Conservation (phyloP, 2,797 vertebrate species). For the Acanthiza pusilla region DNA sequence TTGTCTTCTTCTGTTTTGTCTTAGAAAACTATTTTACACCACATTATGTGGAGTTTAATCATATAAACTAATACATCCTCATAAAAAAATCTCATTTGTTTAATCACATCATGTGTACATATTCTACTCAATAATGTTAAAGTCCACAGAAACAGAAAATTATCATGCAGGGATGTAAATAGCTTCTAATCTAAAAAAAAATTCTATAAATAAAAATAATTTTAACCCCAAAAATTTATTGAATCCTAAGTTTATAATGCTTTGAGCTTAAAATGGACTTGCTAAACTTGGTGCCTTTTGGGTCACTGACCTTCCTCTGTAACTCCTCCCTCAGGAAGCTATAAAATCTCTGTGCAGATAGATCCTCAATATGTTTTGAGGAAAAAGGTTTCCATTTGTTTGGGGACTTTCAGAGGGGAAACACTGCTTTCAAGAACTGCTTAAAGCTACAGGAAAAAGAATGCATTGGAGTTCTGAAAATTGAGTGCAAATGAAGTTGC, state of each 20-base stretch:
- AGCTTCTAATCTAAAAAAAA: not conserved
- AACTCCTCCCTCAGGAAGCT: not conserved
- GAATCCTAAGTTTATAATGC: not conserved
- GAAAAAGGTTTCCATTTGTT: not conserved
- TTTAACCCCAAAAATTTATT: not conserved
- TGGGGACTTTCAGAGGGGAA: not conserved
- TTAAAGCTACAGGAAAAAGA: not conserved
- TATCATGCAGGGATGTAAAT: not conserved
- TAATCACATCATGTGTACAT: not conserved
- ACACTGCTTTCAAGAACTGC: not conserved
- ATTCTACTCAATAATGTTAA: not conserved
- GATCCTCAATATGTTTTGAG: not conserved
- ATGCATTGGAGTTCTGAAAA: not conserved
- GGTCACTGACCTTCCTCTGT: not conserved
- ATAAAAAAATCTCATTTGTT: not conserved
- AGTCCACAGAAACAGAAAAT: not conserved
- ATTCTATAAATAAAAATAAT: not conserved
- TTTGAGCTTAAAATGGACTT: not conserved
- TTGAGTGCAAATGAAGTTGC: not conserved
- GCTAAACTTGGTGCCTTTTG: not conserved
- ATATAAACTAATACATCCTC: not conserved
- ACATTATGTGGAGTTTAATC: not conserved
- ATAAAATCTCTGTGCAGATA: not conserved
- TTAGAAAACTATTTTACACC: not conserved
- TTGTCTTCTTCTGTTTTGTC: not conserved